phyloP scores from a whole-genome alignment of 2,113 vertebrate genomes.

The Campylomormyrus numenius region DNA sequence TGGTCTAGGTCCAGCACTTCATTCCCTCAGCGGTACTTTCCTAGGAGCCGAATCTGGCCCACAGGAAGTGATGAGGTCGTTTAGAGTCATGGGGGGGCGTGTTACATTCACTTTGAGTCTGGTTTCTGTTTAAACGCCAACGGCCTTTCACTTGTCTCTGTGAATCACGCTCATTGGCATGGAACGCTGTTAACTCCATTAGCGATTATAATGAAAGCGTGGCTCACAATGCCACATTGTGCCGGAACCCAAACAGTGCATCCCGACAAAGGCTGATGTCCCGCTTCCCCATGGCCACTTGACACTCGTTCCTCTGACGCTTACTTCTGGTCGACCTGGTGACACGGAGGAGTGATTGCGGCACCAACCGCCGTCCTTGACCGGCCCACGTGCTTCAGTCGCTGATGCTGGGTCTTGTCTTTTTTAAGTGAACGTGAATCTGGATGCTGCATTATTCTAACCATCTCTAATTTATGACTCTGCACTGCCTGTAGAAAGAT shows the following conservation, averaged over 20 bases:
- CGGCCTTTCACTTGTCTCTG: conserved; percentile 21
- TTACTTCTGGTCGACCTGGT: conserved; percentile 29
- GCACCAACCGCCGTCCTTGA: not conserved
- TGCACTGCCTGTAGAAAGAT: not conserved
- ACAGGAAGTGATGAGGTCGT: not conserved
- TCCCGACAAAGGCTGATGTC: conserved; percentile 14
- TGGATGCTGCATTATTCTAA: not conserved
- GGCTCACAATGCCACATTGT: conserved; percentile 17
- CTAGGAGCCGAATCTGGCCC: not conserved
- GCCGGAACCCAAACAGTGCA: conserved; percentile 1
- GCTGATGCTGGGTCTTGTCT: not conserved
- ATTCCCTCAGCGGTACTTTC: not conserved
- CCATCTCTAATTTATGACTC: not conserved
- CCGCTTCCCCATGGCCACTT: conserved; percentile 11
- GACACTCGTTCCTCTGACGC: not conserved
- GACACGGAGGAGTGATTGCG: not conserved
- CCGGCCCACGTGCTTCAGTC: not conserved
- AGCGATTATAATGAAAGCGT: not conserved
- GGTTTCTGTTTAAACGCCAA: conserved; percentile 18
- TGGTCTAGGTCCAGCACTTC: not conserved
- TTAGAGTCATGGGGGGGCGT: not conserved
- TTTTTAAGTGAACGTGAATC: not conserved
- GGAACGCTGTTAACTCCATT: not conserved
- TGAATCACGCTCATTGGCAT: conserved; percentile 7
- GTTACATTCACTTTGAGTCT: conserved; percentile 2